phyloP scores from a whole-genome alignment of 2,888 invertebrate species.

The Drosophila neotestacea region DNA sequence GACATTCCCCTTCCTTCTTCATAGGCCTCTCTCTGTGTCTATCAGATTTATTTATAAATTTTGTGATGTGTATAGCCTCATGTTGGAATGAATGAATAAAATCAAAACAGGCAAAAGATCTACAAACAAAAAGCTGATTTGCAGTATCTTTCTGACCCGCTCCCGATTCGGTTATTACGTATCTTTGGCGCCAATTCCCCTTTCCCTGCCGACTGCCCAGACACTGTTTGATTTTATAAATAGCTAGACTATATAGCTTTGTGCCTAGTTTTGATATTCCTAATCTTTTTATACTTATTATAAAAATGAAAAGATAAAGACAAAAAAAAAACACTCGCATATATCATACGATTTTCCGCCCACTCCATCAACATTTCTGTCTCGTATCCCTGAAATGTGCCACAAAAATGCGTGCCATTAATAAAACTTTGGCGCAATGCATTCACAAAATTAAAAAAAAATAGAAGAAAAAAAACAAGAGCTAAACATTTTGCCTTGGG shows the following conservation, averaged over 20 bases:
- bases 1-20: slow-evolving; percentile 15
- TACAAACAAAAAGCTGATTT: slow-evolving; percentile 20
- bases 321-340: slow-evolving; percentile 20
- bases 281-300: slow-evolving; percentile 18
- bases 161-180: slow-evolving; percentile 27
- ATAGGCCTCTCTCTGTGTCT: background rate
- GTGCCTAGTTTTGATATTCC: slow-evolving; percentile 23
- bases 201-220: background rate
- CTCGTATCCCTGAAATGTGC: slow-evolving; percentile 39
- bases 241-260: slow-evolving; percentile 34
- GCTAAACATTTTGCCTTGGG: slow-evolving; percentile 46
- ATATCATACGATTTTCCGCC: slow-evolving; percentile 36
- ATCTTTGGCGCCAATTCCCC: slow-evolving; percentile 14
- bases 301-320: slow-evolving; percentile 6
- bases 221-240: slow-evolving; percentile 27
- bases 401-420: slow-evolving; percentile 67
- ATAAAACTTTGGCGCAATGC: slow-evolving; percentile 60
- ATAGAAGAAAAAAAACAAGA: slow-evolving; percentile 30
- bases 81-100: slow-evolving; percentile 63
- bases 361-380: slow-evolving; percentile 52
- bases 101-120: slow-evolving; percentile 32
- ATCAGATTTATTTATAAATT: slow-evolving; percentile 63
- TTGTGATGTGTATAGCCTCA: slow-evolving; percentile 25
- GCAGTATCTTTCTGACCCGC: slow-evolving; percentile 37
- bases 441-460: slow-evolving; percentile 26